These are phyloP conservation scores for Odocoileus virginianus DNA, from an alignment of 2,113 vertebrate genomes.

Conservation along the genomic window DNA sequence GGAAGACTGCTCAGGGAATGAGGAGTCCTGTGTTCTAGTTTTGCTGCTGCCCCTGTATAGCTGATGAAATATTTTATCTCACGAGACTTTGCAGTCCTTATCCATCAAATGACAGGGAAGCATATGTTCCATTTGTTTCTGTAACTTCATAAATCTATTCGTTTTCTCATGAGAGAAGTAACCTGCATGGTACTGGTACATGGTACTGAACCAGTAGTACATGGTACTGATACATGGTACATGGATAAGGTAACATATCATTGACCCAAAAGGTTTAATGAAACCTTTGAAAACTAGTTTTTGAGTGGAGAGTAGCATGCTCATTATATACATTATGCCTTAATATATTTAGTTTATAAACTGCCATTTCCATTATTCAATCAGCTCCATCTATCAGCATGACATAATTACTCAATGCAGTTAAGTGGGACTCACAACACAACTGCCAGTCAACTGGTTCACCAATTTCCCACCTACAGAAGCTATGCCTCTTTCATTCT, in stretches of 20 bases:
- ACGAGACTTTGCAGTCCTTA: not conserved
- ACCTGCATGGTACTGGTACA: not conserved
- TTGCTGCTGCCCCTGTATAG: not conserved
- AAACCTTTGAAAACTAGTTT: not conserved
- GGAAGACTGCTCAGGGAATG: not conserved
- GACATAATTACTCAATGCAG: not conserved
- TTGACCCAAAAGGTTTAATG: not conserved
- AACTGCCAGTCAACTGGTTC: not conserved
- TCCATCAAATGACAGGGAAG: not conserved
- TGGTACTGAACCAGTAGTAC: not conserved
- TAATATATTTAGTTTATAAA: constrained; percentile 29
- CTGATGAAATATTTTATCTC: not conserved
- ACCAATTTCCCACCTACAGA: not conserved
- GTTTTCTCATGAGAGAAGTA: not conserved
- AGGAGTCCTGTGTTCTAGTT: not conserved
- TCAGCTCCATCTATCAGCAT: not conserved
- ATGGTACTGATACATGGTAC: not conserved
- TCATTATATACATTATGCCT: not conserved
- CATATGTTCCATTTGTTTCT: not conserved
- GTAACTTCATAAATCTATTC: not conserved
- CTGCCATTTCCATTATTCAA: constrained; percentile 12
- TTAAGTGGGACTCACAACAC: not conserved
- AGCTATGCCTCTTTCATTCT: not conserved
- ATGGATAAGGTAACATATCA: not conserved
- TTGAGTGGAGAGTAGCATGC: not conserved